A percentile compares a stretch with the other conserved stretches of the same genome.
phyloP scores from a whole-genome alignment of 2,113 vertebrate species.

The Caretta caretta region DNA sequence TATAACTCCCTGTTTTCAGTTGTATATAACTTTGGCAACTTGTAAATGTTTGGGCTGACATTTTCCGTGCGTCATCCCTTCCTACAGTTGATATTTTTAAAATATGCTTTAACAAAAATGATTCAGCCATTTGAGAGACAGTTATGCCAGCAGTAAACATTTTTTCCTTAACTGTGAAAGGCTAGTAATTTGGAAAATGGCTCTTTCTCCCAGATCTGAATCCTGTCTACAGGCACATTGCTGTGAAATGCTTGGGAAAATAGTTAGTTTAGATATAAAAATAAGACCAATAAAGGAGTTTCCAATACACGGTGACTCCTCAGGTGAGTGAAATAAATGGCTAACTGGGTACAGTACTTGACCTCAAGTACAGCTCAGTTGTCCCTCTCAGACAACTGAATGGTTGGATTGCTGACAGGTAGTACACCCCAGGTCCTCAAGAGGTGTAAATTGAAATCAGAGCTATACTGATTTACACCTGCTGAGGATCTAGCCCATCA shows the following conservation, averaged over 20 bases:
- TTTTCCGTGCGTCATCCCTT: background rate
- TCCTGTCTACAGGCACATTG: background rate
- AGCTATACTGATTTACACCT: background rate
- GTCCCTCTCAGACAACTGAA: background rate
- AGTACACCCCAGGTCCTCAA: background rate
- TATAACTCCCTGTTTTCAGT: background rate
- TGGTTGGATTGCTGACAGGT: background rate
- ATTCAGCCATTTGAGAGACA: background rate
- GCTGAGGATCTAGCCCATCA: background rate
- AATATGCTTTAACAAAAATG: background rate
- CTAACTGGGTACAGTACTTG: background rate
- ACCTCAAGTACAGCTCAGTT: background rate
- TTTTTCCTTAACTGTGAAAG: background rate
- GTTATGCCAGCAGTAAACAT: background rate
- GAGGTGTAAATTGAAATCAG: background rate
- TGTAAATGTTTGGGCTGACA: background rate
- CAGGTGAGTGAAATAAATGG: background rate
- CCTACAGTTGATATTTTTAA: background rate
- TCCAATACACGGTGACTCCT: background rate
- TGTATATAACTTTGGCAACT: background rate
- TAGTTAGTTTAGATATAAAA: constrained; percentile 7
- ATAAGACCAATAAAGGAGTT: background rate
- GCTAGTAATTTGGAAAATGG: background rate
- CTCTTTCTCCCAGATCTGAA: background rate
- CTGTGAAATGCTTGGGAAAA: background rate